Percentiles rank a stretch among this genome's conserved stretches.
These are phyloP conservation scores for Congeria kusceri DNA, from an alignment of 2,888 invertebrate genomes.

Conservation along the genomic window DNA sequence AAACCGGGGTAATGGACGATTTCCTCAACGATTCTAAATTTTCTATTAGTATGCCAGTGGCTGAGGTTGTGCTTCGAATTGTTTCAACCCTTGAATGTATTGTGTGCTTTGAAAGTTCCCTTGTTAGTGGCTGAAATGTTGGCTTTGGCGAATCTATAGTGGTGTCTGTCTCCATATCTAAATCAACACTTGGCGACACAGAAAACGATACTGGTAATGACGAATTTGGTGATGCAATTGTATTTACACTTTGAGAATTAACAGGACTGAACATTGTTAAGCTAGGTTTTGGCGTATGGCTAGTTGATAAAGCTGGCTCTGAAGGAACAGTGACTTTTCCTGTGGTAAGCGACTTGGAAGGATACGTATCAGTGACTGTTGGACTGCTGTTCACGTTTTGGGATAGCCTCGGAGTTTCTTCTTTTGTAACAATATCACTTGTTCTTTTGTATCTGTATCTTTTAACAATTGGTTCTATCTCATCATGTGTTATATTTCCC, in stretches of 20 bases:
- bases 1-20: not conserved
- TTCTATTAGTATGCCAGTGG: not conserved
- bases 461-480: no score
- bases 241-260: not conserved
- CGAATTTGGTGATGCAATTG: not conserved
- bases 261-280: no score
- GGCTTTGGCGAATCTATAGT: not conserved
- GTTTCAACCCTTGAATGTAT: not conserved
- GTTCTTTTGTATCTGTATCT: no score
- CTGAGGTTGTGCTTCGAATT: not conserved
- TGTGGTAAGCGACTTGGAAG: no score
- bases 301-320: no score
- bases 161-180: constrained; percentile 1
- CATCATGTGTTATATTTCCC: no score
- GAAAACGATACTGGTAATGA: not conserved
- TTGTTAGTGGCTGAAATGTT: not conserved
- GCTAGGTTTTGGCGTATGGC: no score
- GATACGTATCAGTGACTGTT: no score
- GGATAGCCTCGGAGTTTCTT: no score
- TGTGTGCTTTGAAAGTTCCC: not conserved
- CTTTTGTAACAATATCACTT: no score
- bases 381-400: no score
- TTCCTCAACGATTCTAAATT: not conserved
- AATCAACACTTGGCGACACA: not conserved
- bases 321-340: no score